Evolutionary conservation across 2,888 invertebrate genomes (phyloP).

Genomic region (Ochropleura plecta): DNA sequence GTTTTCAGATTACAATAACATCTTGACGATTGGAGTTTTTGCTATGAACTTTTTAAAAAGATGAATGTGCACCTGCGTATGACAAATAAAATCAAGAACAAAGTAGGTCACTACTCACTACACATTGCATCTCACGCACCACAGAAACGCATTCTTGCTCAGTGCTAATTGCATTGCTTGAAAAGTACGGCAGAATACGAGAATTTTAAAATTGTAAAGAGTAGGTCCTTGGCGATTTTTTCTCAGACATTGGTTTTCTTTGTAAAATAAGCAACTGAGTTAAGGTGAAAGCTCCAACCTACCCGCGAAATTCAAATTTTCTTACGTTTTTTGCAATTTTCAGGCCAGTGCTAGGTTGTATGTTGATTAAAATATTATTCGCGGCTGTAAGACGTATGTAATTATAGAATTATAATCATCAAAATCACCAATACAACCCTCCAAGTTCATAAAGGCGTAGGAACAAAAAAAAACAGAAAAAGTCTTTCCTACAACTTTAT

Average conservation of each 20-base stretch:
- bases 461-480: too few relatives aligned
- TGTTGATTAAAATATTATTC: too few relatives aligned
- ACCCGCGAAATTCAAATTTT: too few relatives aligned
- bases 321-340: too few relatives aligned
- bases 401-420: too few relatives aligned
- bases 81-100: constrained; percentile 1
- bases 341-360: too few relatives aligned
- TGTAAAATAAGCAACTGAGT: neutral
- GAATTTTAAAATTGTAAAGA: neutral
- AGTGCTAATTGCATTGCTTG: constrained; percentile 37
- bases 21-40: neutral
- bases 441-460: too few relatives aligned
- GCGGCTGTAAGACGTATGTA: too few relatives aligned
- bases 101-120: constrained; percentile 49
- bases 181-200: constrained; percentile 20
- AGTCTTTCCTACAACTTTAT: too few relatives aligned
- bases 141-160: constrained; percentile 54
- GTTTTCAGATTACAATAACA: neutral
- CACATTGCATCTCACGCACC: constrained; percentile 53
- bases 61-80: constrained; percentile 18
- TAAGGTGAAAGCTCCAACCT: too few relatives aligned
- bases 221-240: neutral
- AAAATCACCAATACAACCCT: too few relatives aligned
- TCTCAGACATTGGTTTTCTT: neutral
- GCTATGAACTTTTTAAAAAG: constrained; percentile 10